These are phyloP conservation scores for Pseudotriccus pelzelni DNA, from an alignment of 2,797 vertebrate species.

Conservation along the genomic window DNA sequence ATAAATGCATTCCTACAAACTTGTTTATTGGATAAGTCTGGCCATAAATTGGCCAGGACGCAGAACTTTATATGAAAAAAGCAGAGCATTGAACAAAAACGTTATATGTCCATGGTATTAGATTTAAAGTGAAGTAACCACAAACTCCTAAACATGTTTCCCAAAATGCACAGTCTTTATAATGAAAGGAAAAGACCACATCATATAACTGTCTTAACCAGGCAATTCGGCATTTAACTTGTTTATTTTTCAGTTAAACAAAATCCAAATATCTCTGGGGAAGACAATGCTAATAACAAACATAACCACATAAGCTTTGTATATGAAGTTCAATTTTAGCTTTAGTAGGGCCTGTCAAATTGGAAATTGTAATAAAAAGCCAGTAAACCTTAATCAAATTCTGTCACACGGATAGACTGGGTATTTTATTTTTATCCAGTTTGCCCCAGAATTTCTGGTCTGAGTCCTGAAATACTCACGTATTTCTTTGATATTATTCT, in stretches of 20 bases:
- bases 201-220: slow-evolving; percentile 63
- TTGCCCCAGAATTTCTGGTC: slow-evolving; percentile 5
- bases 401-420: slow-evolving; percentile 14
- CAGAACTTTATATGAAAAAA: slow-evolving; percentile 57
- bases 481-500: slow-evolving; percentile 4
- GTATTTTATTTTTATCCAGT: slow-evolving; percentile 36
- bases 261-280: slow-evolving; percentile 64
- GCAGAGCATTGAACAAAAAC: slow-evolving; percentile 46
- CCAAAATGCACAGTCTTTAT: slow-evolving; percentile 47
- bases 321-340: slow-evolving; percentile 67
- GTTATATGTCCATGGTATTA: slow-evolving; percentile 32
- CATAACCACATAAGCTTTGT: slow-evolving; percentile 60
- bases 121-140: slow-evolving; percentile 52
- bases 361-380: slow-evolving; percentile 57
- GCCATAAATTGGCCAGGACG: slow-evolving; percentile 57
- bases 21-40: slow-evolving; percentile 65
- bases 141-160: slow-evolving; percentile 53
- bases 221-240: slow-evolving; percentile 45
- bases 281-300: slow-evolving; percentile 67
- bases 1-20: slow-evolving; percentile 65
- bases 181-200: slow-evolving; percentile 59
- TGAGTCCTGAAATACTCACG: not conserved
- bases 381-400: slow-evolving; percentile 68
- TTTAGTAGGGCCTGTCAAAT: slow-evolving; percentile 59
- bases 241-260: slow-evolving; percentile 70